Evolutionary conservation across 2,797 vertebrate genomes (phyloP).

Genomic region (Sylvilagus floridanus): DNA sequence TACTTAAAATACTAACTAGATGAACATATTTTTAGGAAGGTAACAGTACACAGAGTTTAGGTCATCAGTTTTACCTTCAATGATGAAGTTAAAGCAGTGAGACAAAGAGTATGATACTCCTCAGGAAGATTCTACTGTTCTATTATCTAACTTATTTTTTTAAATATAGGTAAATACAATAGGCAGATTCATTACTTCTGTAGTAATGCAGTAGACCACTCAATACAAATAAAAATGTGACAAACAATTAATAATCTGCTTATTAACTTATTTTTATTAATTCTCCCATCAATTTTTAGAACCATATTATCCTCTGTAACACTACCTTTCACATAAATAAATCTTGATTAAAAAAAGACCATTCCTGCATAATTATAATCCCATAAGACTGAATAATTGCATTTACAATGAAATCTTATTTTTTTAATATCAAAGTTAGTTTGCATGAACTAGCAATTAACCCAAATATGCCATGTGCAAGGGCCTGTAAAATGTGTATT

Average conservation of each 20-base stretch:
- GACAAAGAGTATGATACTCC: background rate
- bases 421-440: constrained; percentile 30
- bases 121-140: constrained; percentile 3
- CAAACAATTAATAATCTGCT: background rate
- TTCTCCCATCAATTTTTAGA: constrained; percentile 36
- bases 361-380: background rate
- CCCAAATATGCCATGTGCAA: background rate
- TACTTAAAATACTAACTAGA: constrained; percentile 40
- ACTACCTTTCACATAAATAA: background rate
- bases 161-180: background rate
- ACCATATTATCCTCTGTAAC: background rate
- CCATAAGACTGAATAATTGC: background rate
- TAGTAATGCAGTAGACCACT: background rate
- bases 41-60: background rate
- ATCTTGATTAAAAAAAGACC: background rate
- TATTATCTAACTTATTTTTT: background rate
- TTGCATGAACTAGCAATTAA: constrained; percentile 26
- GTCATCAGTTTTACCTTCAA: constrained; percentile 31
- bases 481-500: no score
- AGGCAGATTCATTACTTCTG: constrained; percentile 39
- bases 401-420: constrained; percentile 8
- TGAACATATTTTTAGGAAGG: constrained; percentile 5
- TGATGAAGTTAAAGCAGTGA: background rate
- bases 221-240: background rate
- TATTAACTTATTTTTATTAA: constrained; percentile 43